Evolutionary conservation across 53 echinoderm and acorn worm species (phyloP).

Genomic region (Glandiceps talaboti): DNA sequence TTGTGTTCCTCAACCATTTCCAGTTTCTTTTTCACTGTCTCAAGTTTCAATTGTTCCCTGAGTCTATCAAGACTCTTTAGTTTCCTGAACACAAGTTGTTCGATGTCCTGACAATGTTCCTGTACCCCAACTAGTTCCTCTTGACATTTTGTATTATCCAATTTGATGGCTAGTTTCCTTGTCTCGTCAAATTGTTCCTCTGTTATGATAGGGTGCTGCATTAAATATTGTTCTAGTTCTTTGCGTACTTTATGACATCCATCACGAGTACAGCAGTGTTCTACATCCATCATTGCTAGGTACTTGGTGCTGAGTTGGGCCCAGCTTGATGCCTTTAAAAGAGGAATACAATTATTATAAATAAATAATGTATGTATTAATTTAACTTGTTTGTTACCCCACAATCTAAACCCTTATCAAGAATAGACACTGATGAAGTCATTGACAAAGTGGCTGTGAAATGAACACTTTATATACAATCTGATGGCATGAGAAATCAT

Average conservation of each 20-base stretch:
- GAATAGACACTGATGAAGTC: too few species aligned
- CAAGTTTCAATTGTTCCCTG: constrained; percentile 5
- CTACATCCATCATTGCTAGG: constrained; percentile 47
- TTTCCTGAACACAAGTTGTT: constrained; percentile 43
- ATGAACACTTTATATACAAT: too few species aligned
- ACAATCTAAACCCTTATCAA: too few species aligned
- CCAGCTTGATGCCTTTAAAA: too few species aligned
- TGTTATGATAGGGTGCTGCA: constrained; percentile 50
- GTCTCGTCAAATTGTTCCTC: constrained; percentile 38
- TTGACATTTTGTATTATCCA: constrained; percentile 54
- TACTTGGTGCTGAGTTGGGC: constrained; percentile 65
- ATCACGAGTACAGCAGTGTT: constrained; percentile 46
- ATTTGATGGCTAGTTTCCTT: constrained; percentile 31
- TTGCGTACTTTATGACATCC: constrained; percentile 40
- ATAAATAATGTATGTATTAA: too few species aligned
- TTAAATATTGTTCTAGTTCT: constrained; percentile 49
- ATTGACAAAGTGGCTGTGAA: too few species aligned
- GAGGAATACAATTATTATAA: too few species aligned
- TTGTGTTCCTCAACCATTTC: not conserved
- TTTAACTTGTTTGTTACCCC: too few species aligned
- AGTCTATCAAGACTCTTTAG: constrained; percentile 7
- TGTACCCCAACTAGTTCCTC: constrained; percentile 65
- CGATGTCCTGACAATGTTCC: constrained; percentile 48
- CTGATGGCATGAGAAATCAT: too few species aligned
- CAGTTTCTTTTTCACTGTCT: constrained; percentile 1